Evolutionary conservation across 2,113 vertebrate species (phyloP), one percentile per base, ranked within the genome.

Genomic region (Leptosomus discolor): DNA sequence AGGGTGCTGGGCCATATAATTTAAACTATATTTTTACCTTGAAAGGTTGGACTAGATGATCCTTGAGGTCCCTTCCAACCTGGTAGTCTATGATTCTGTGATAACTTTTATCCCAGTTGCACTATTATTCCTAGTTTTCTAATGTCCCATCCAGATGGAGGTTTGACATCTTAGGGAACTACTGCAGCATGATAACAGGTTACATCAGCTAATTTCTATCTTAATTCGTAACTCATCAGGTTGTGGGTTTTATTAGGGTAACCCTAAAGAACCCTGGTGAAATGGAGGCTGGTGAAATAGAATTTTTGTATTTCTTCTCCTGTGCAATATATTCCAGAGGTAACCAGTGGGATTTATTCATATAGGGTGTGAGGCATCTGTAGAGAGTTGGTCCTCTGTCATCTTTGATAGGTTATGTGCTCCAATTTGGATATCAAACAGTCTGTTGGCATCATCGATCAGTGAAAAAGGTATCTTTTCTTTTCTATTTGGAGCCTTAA

Each of bases 371-470:
- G 1, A 93, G 41, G 23, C 39, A 92, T 74, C 45, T 74, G 50
- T 7, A 84, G 50, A 88, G 53, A 94, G 29, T 51, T 65, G 58
- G 32, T 58, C 67, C 23, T 94, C 63, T 85, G 23, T 90, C 67
- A 50, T 73, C 26, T 85, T 85, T 92, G 67, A 93, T 46, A 88
- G 50, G 58, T 86, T 88, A 80, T 83, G 34, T 92, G 83, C 11
- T 53, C 41, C 30, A 90, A 92, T 95, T 1, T 80, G 88, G 94
- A 83, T 67, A 96, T 90, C 63, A 94, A 93, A 57, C 26, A 83
- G 43, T 4, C 18, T 90, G 50, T 80, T 90, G 78, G 11, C 63
- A 92, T 77, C 2, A 2, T 88, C 4, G 8, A 7, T 88, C 6
- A 30, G 20, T 80, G 71, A 37, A 80, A 85, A 88, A 74, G 5